Evolutionary conservation across 2,797 vertebrate genomes (phyloP), one percentile per base, ranked within the genome.

Genomic region (Lepus oiostolus): DNA sequence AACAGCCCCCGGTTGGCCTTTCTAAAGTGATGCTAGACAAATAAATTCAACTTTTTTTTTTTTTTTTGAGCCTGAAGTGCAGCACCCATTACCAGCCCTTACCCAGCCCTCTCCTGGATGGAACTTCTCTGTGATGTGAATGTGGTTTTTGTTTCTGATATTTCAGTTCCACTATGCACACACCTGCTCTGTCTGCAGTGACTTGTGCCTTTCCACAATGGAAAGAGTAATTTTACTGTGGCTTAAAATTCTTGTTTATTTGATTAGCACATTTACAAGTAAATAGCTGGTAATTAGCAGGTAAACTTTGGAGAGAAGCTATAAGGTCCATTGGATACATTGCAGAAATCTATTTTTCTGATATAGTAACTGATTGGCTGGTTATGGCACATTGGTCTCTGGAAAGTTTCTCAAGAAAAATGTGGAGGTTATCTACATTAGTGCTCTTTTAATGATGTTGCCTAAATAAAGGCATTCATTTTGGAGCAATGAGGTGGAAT

Each of bases 371-470:
- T 86, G 58, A 85, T 93, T 96, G 82, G 6, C 38, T 88, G 7
- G 82, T 93, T 81, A 92, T 91, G 54, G 47, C 10, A 96, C 65
- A 96, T 85, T 94, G 92, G 97, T 95, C 54, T 85, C 24, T 91
- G 5, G 13, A 94, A 95, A 87, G 3, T 96, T 96, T 96, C 58
- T 96, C 65, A 72, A 63, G 70, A 91, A 87, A 98, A 98, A 84
- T 93, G 88, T 80, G 35, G 54, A 91, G 2, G 9, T 68, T 82
- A 94, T 91, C 94, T 97, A 92, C 1, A 7, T 93, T 96, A 86
- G 38, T 62, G 1, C 8, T 95, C 16, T 97, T 91, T 92, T 76
- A 96, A 96, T 94, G 91, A 95, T 4, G 42, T 26, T 92, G 10
- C 42, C 85, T 94, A 17, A n/a, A 80, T 63, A 96, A 81, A 54